Conservation (phyloP, 2,113 vertebrate genomes). For the Rhinoderma darwinii region DNA sequence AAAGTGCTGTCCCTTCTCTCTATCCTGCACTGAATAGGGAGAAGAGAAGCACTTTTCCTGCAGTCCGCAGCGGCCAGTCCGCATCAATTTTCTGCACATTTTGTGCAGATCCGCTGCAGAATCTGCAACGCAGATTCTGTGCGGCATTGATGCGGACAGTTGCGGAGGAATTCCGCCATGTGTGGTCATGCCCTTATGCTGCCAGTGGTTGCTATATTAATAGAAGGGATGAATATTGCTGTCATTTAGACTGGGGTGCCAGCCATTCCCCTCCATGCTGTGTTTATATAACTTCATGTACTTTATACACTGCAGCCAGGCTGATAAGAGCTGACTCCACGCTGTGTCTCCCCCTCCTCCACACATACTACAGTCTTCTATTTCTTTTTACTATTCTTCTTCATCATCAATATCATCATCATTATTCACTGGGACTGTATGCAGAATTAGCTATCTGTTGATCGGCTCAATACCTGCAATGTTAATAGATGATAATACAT, state of each 20-base stretch:
- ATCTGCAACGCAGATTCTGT: no score
- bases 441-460: background rate
- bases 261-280: conserved; percentile 66
- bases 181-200: no score
- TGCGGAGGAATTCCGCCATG: no score
- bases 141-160: no score
- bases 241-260: conserved; percentile 53
- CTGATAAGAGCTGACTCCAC: conserved; percentile 73
- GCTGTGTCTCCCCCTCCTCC: conserved; percentile 63
- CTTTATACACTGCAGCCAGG: conserved; percentile 66
- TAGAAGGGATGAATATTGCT: conserved; percentile 11
- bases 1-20: no score
- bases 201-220: background rate
- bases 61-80: no score
- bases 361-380: background rate
- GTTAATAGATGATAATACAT: background rate
- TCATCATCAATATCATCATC: background rate
- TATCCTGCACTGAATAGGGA: no score
- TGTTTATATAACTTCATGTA: conserved; percentile 75
- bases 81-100: no score
- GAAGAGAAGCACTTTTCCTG: no score
- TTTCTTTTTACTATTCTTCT: background rate
- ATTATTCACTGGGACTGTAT: background rate
- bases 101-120: no score
- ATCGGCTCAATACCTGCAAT: no score